Conservation (phyloP, 2,797 vertebrate genomes). For the Paratrypauchen microcephalus region DNA sequence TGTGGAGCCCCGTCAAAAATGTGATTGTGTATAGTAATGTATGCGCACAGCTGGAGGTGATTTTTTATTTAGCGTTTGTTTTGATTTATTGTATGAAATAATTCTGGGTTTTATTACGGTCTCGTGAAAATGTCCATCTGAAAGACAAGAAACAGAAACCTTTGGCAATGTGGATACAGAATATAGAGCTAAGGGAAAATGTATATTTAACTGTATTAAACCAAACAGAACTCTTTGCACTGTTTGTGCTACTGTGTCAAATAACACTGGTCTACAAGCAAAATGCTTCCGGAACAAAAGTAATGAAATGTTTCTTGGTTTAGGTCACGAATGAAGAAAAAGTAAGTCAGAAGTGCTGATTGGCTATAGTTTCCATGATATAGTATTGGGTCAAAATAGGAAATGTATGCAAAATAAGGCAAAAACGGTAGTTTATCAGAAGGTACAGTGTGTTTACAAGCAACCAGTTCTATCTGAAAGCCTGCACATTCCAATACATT, state of each 20-base stretch:
- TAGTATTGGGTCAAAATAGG: no score
- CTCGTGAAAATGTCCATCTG: background rate
- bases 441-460: no score
- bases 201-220: background rate
- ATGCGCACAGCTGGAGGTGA: constrained; percentile 4
- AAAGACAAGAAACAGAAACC: background rate
- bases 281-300: no score
- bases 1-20: constrained; percentile 37
- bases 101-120: background rate
- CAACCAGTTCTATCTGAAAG: no score
- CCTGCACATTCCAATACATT: no score
- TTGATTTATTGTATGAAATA: constrained; percentile 16
- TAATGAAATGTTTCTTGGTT: no score
- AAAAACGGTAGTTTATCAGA: no score
- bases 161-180: background rate
- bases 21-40: constrained; percentile 17
- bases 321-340: no score
- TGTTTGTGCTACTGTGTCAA: background rate
- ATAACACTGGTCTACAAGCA: no score
- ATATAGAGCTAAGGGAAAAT: background rate
- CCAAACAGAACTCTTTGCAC: background rate
- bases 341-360: no score
- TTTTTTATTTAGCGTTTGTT: constrained; percentile 26
- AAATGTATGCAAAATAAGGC: no score
- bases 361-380: no score